Percentiles rank a stretch among this genome's conserved stretches.
Evolutionary conservation across 2,888 invertebrate species (phyloP).

Genomic region (Dyspetes luteomarginatus): DNA sequence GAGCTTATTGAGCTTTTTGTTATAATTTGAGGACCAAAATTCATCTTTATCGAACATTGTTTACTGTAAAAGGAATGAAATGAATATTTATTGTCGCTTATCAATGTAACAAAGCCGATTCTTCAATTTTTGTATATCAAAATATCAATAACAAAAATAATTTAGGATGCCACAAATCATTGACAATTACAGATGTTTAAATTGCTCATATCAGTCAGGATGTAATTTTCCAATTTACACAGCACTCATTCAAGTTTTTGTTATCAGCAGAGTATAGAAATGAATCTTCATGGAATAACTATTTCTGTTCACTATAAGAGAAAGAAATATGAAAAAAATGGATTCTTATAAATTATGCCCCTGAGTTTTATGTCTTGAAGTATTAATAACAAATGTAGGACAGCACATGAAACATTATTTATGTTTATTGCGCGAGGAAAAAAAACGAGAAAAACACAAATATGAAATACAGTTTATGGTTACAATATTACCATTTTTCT

Average conservation of each 20-base stretch:
- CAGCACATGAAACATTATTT: no score
- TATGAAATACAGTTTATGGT: neutral
- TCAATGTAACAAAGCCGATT: neutral
- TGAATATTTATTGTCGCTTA: neutral
- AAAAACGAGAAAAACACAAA: no score
- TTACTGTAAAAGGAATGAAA: no score
- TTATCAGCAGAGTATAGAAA: neutral
- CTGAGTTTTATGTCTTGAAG: no score
- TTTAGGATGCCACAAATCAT: neutral
- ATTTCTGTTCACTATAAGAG: neutral
- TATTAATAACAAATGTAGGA: no score
- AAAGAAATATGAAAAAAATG: no score
- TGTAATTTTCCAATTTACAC: neutral
- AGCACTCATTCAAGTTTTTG: neutral
- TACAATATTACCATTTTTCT: neutral
- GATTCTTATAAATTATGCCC: no score
- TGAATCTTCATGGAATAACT: neutral
- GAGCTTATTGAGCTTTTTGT: neutral
- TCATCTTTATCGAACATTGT: neutral
- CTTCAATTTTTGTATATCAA: neutral
- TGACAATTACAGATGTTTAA: neutral
- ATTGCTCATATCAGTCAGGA: neutral
- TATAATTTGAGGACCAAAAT: neutral
- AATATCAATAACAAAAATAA: neutral
- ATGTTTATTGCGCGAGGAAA: no score